Percentiles rank a stretch among this genome's conserved stretches.
phyloP scores from a whole-genome alignment of 2,113 vertebrate species.

The Bos javanicus region DNA sequence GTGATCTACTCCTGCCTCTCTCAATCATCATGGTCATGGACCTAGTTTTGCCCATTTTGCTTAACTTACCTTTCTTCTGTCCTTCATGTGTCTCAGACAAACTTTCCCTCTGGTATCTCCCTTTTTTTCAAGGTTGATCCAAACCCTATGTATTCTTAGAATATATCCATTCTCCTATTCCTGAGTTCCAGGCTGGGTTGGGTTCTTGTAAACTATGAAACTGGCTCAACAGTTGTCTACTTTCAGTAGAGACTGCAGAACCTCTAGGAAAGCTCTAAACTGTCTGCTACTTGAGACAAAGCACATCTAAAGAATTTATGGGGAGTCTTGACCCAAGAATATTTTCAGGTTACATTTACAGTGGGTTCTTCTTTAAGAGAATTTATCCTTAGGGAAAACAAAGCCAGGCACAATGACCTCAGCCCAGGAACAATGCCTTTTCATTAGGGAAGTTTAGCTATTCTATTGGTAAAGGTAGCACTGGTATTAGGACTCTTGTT shows the following conservation, averaged over 20 bases:
- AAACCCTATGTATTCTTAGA: not conserved
- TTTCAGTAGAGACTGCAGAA: not conserved
- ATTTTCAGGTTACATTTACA: constrained; percentile 4
- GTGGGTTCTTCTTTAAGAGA: not conserved
- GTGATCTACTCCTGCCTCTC: not conserved
- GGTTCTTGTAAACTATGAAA: constrained; percentile 29
- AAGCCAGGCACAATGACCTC: not conserved
- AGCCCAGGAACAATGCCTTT: not conserved
- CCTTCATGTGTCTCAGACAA: not conserved
- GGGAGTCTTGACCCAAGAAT: not conserved
- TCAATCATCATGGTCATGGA: not conserved
- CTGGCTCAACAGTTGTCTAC: not conserved
- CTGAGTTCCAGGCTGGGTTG: not conserved
- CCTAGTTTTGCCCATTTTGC: not conserved
- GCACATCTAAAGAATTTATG: not conserved
- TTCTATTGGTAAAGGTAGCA: not conserved
- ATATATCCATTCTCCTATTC: not conserved
- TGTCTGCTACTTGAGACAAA: not conserved
- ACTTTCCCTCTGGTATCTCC: not conserved
- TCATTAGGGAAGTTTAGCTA: not conserved
- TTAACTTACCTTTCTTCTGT: not conserved
- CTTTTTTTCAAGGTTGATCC: not conserved
- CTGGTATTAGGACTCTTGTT: not conserved
- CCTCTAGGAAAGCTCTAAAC: not conserved
- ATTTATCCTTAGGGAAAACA: not conserved